Evolutionary conservation across 2,888 invertebrate genomes (phyloP), one percentile per base, ranked within the genome.

Genomic region (Mesorhabditis spiculigera): DNA sequence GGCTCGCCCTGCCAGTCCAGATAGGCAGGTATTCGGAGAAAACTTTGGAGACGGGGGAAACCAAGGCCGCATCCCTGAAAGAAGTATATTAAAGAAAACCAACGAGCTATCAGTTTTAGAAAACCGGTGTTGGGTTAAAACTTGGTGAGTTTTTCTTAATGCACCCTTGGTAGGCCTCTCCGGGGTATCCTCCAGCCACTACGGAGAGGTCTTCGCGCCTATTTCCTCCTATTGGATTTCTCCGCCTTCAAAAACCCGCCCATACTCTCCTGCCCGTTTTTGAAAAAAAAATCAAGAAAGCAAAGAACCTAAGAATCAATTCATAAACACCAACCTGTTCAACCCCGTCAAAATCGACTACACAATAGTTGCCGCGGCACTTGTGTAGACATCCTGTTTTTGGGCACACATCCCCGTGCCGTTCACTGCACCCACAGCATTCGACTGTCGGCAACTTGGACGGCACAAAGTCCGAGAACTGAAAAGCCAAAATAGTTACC

Each of bases 291-390:
- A 28, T 28, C 28, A 6, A 64, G n/a, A 50, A 58, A 6, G 8
- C 42, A 5, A 28, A 13, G 44, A n/a, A 64, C 8, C 41, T 61
- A 66, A 45, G 44, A 70, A 68, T 28, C 10, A 45, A n/a, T 41
- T 41, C 50, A 58, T 0, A 63, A 44, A 42, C 13, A 43, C 68
- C 5, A 45, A 79, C 80, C 76, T 85, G 85, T 64, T 85, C 83
- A 28, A 78, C 74, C 4, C 85, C 82, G 63, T 81, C 82, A 75
- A 84, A 84, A 73, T 85, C 85, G 42, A 82, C 76, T n/a, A 84
- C 78, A 62, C 85, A 85, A 68, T 85, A 85, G 70, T 85, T 82
- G 43, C 85, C 85, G 13, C 76, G 71, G 71, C 85, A 85, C 44
- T 74, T 80, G n/a, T 72, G 71, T 2, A 74, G 68, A 68, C 85